Evolutionary conservation across 2,888 invertebrate species (phyloP), one percentile per base, ranked within the genome.

Genomic region (Idaea dimidiata): DNA sequence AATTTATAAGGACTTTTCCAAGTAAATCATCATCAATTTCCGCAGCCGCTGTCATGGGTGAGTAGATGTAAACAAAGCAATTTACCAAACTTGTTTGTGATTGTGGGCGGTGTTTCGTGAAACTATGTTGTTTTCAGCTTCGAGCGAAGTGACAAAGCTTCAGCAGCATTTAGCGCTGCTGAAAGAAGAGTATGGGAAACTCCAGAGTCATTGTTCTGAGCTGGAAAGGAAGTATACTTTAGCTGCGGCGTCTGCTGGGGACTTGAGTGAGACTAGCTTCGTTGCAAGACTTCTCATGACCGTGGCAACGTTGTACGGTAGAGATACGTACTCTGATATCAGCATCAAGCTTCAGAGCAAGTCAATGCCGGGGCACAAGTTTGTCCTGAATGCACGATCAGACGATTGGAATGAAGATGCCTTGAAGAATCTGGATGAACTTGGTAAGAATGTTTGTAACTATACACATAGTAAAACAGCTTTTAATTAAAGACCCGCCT

Each of bases 111-210:
- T 85, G 81, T 86, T 76, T 80, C 72, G 70, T 69, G 67, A 61
- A 67, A 70, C 66, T 73, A 85, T 87, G 84, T 77, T 79, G 71
- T 74, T 81, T 82, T 85, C 80, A 94, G 94, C 93, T 77, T 93
- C 93, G 67, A 93, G 93, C 71, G 94, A 95, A 84, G 93, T 94
- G 74, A 92, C 93, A 65, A 95, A 95, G 86, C 91, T 96, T 74
- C 97, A 97, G 85, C 97, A 97, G 83, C 98, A 98, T 84, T 92
- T 99, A 70, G 88, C 95, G 63, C 93, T 99, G 64, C 93, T 99
- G 67, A 95, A 97, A 77, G 97, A 97, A 74, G 97, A 99, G 87
- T 98, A 98, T 87, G 96, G 97, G 7, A 97, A 97, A 87, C 93
- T 99, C 33, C 97, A 98, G 83, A 94, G 94, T 59, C 95, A 95